Percentiles rank a stretch among this genome's conserved stretches.
phyloP scores from a whole-genome alignment of 2,113 vertebrate genomes.

The Lamprologus tigripictilis region DNA sequence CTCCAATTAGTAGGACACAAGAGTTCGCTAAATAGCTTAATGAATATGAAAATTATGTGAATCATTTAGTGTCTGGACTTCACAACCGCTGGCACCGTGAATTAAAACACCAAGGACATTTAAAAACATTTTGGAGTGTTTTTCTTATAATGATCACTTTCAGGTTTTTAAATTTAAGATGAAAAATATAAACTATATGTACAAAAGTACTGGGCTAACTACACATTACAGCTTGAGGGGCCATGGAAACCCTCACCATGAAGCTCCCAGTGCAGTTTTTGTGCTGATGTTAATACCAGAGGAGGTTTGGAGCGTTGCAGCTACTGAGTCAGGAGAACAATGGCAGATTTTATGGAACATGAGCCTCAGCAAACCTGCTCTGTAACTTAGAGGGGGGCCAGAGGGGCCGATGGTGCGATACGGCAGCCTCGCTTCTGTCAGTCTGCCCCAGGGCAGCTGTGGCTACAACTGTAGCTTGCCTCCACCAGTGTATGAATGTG shows the following conservation, averaged over 20 bases:
- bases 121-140: not conserved
- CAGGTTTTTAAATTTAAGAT: not conserved
- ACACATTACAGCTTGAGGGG: not conserved
- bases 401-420: too few species aligned
- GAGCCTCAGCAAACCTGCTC: not conserved
- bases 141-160: not conserved
- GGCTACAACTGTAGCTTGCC: too few species aligned
- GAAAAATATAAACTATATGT: not conserved
- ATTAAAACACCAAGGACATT: not conserved
- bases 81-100: not conserved
- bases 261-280: not conserved
- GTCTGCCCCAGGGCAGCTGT: too few species aligned
- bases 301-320: not conserved
- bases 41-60: not conserved
- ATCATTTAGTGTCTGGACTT: not conserved
- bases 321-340: not conserved
- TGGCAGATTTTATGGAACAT: not conserved
- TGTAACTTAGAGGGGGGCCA: not conserved
- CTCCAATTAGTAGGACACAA: not conserved
- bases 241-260: not conserved
- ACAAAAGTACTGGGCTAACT: not conserved
- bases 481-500: too few species aligned
- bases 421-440: too few species aligned
- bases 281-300: not conserved
- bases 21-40: not conserved